Percentiles rank a stretch among this genome's conserved stretches.
Conservation (phyloP, 1,140 invertebrate genomes). For the Zaprionus inermis region DNA sequence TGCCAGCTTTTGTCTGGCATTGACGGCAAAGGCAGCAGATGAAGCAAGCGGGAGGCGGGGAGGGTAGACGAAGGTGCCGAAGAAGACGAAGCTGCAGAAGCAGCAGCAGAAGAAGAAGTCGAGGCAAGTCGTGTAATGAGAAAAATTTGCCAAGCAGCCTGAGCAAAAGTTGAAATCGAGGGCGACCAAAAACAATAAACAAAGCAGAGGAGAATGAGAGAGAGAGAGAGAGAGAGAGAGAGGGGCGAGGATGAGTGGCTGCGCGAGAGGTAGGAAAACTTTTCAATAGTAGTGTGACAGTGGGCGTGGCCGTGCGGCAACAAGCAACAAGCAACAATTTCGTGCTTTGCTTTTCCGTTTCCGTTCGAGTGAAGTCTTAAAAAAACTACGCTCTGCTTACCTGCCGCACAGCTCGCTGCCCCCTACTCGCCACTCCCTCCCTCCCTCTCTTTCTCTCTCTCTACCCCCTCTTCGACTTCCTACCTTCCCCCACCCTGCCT, state of each 20-base stretch:
- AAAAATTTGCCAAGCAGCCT: constrained; percentile 58
- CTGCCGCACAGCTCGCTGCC: background rate
- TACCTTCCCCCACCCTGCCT: constrained; percentile 8
- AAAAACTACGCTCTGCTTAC: constrained; percentile 37
- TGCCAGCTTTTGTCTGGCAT: constrained; percentile 41
- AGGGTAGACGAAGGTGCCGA: background rate
- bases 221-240: background rate
- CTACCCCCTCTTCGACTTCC: constrained; percentile 4
- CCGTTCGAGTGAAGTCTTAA: constrained; percentile 31
- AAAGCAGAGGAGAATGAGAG: constrained; percentile 21
- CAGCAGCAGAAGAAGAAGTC: constrained; percentile 40
- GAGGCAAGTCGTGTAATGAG: constrained; percentile 65
- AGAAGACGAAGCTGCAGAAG: background rate
- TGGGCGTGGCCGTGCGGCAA: constrained; percentile 36
- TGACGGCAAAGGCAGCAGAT: constrained; percentile 16
- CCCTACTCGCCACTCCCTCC: background rate
- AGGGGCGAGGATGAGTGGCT: no score
- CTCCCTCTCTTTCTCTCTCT: background rate
- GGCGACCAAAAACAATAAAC: constrained; percentile 51
- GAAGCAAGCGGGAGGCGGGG: background rate
- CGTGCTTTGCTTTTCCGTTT: constrained; percentile 48
- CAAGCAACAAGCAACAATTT: constrained; percentile 57
- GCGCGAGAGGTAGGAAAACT: constrained; percentile 47
- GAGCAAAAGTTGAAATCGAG: constrained; percentile 41
- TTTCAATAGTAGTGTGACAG: constrained; percentile 64